These are phyloP conservation scores for Bombycilla garrulus DNA, from an alignment of 2,113 vertebrate genomes.

Conservation along the genomic window DNA sequence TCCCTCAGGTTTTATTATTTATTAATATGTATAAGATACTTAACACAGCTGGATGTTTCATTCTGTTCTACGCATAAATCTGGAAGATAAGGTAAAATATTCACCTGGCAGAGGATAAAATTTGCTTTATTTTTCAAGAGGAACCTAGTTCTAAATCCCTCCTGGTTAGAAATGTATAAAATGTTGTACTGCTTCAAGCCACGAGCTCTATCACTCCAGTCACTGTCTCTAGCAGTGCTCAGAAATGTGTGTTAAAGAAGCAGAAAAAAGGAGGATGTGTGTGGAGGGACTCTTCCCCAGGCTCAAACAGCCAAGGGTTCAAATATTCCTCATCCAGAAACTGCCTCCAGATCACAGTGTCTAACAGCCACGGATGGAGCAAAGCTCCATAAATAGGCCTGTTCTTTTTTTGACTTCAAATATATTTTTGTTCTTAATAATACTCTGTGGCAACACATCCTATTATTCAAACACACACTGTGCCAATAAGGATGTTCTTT, in stretches of 20 bases:
- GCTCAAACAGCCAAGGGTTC: background rate
- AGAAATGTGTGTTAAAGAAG: background rate
- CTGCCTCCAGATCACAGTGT: background rate
- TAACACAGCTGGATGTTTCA: background rate
- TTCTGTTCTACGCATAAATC: background rate
- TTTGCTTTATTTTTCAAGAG: background rate
- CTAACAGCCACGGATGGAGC: background rate
- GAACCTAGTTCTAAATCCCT: background rate
- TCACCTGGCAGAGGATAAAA: background rate
- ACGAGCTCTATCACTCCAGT: background rate
- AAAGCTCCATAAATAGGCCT: background rate
- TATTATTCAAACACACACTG: background rate
- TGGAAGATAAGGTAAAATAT: background rate
- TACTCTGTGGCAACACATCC: background rate
- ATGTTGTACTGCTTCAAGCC: background rate
- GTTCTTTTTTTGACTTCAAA: background rate
- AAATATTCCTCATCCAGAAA: background rate
- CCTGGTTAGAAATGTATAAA: background rate
- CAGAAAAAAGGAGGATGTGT: background rate
- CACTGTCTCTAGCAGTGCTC: background rate
- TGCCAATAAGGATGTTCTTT: background rate
- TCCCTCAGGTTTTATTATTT: background rate
- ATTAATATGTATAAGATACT: background rate
- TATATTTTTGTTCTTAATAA: background rate
- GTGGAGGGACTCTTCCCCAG: background rate